Conservation (phyloP, 1,140 invertebrate genomes). For the Condylostylus longicornis region DNA sequence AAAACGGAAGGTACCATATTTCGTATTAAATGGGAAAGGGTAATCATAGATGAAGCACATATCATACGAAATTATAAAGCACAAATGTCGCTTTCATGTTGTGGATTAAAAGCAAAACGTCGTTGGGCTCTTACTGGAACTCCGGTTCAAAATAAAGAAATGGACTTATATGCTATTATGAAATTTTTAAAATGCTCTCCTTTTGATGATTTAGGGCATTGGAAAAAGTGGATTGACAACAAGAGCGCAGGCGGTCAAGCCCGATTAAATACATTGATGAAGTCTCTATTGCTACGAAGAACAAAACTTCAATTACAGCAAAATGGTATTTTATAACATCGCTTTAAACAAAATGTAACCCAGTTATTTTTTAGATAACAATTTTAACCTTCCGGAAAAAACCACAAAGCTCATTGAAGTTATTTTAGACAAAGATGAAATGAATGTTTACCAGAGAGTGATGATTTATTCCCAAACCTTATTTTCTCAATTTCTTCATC, state of each 20-base stretch:
- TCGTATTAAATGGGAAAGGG: conserved; percentile 52
- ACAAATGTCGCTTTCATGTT: conserved; percentile 53
- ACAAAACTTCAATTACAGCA: conserved; percentile 64
- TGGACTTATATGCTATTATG: conserved; percentile 75
- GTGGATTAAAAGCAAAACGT: conserved; percentile 40
- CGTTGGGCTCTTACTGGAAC: conserved; percentile 88
- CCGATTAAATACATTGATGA: conserved; percentile 61
- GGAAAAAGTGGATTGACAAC: conserved; percentile 49
- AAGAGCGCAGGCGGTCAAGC: conserved; percentile 54
- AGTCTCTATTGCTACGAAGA: conserved; percentile 63
- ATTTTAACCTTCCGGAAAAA: conserved; percentile 59
- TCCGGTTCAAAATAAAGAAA: conserved; percentile 85
- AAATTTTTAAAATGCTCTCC: conserved; percentile 74
- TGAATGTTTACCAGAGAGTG: conserved; percentile 61
- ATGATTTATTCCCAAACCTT: conserved; percentile 54
- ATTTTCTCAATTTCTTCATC: conserved; percentile 59
- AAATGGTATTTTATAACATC: conserved; percentile 37
- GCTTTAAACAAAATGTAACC: no score
- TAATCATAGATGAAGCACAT: conserved; percentile 90
- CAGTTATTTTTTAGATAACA: no score
- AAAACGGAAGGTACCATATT: conserved; percentile 26
- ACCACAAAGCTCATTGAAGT: conserved; percentile 40
- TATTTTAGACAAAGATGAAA: conserved; percentile 51
- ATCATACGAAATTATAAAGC: conserved; percentile 76
- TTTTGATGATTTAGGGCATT: conserved; percentile 66